These are phyloP conservation scores for Orthonyx spaldingii DNA, from an alignment of 2,113 vertebrate species.

Conservation along the genomic window DNA sequence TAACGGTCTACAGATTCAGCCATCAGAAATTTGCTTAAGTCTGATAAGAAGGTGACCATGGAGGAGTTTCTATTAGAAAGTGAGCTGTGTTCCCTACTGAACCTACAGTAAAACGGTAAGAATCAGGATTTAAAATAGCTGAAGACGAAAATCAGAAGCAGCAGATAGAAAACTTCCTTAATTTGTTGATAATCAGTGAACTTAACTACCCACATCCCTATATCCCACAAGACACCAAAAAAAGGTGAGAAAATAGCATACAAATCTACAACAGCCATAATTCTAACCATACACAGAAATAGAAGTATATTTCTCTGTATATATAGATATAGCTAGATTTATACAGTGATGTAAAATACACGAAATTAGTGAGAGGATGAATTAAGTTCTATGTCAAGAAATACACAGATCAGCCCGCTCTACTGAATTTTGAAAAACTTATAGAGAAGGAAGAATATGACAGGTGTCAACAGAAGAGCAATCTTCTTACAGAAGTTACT, in stretches of 20 bases:
- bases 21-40: not conserved
- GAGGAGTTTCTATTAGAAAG: not conserved
- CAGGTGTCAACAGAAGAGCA: not conserved
- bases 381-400: not conserved
- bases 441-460: not conserved
- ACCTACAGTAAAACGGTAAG: not conserved
- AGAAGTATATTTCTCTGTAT: not conserved
- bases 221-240: not conserved
- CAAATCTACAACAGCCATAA: not conserved
- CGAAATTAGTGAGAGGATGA: not conserved
- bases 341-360: not conserved
- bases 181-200: not conserved
- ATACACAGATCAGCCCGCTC: not conserved
- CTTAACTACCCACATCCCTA: not conserved
- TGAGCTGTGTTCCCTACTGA: not conserved
- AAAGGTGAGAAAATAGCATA: not conserved
- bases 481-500: not conserved
- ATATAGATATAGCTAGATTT: not conserved
- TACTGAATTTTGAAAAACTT: not conserved
- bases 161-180: not conserved
- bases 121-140: not conserved
- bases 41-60: not conserved
- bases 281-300: not conserved
- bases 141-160: not conserved
- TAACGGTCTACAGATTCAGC: not conserved